Evolutionary conservation across 2,888 invertebrate genomes (phyloP), one percentile per base, ranked within the genome.

Genomic region (Euzophera pinguis): DNA sequence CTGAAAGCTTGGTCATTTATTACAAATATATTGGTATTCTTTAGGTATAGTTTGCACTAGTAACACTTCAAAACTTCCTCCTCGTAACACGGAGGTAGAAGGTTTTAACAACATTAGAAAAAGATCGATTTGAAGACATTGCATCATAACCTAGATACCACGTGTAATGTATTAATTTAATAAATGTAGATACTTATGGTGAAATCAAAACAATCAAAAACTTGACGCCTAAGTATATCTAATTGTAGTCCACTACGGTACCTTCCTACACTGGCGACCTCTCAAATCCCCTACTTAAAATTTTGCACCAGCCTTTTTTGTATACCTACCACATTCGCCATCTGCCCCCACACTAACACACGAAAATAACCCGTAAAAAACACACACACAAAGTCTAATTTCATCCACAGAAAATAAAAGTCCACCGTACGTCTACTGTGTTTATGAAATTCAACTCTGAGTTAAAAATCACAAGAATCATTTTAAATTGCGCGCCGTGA

Each of bases 201-300:
- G n/a, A n/a, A n/a, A n/a, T n/a, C n/a, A n/a, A n/a, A n/a, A n/a
- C n/a, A n/a, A 58, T 56, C 39, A 50, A 48, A 51, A 50, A 56
- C 57, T 59, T 57, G 53, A 34, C 47, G 39, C 34, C 52, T 38
- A 29, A 27, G 48, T 53, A 50, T 47, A 37, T 16, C 34, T 62
- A 63, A 65, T 64, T 66, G 63, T 63, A 66, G 57, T 48, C 58
- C n/a, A n/a, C n/a, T 71, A 62, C 66, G 12, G 38, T 14, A 29
- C 29, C 38, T 1, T 2, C 74, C 68, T 73, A 74, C 69, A 65
- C 71, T 60, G 63, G 66, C 63, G 61, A 69, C 67, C 74, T 68
- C 73, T 75, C 71, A 88, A 88, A 90, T 87, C 88, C 85, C 85
- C 81, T 87, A 83, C 87, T 89, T 88, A 86, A 87, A 85, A 86